Evolutionary conservation across 2,888 invertebrate species (phyloP).

Genomic region (Tridacna crocea): DNA sequence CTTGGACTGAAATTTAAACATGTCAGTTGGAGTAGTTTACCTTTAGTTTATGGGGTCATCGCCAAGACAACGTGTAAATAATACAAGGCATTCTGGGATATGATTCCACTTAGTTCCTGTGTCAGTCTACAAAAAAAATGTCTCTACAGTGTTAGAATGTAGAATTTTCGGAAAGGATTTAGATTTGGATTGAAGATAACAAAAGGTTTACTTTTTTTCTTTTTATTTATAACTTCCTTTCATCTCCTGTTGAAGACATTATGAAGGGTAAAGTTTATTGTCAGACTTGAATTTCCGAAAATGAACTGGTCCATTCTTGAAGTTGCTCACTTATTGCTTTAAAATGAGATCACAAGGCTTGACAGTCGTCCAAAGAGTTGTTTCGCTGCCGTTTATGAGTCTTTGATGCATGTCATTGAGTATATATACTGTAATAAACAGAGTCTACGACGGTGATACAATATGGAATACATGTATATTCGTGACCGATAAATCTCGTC

Average conservation of each 20-base stretch:
- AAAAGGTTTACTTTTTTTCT: neutral
- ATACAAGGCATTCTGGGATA: conserved; percentile 58
- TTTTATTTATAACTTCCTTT: too few relatives aligned
- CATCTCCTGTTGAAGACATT: too few relatives aligned
- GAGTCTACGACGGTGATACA: too few relatives aligned
- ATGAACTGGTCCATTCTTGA: neutral
- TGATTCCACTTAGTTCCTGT: conserved; percentile 49
- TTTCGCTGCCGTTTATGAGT: too few relatives aligned
- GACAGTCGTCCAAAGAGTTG: neutral
- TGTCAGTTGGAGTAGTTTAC: neutral
- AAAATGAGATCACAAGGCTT: neutral
- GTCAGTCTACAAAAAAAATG: neutral
- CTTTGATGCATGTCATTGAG: too few relatives aligned
- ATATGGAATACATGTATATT: too few relatives aligned
- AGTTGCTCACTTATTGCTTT: neutral
- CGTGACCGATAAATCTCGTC: too few relatives aligned
- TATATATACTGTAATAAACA: too few relatives aligned
- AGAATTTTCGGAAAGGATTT: conserved; percentile 6
- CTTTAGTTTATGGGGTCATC: conserved; percentile 8
- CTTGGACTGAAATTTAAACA: too few relatives aligned
- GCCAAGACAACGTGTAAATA: conserved; percentile 63
- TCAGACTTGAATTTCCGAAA: neutral
- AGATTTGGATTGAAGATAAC: neutral
- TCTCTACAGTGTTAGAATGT: conserved; percentile 8
- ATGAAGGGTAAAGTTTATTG: neutral